phyloP scores from a whole-genome alignment of 2,797 vertebrate species.

The Mormyrus proboscirostris region DNA sequence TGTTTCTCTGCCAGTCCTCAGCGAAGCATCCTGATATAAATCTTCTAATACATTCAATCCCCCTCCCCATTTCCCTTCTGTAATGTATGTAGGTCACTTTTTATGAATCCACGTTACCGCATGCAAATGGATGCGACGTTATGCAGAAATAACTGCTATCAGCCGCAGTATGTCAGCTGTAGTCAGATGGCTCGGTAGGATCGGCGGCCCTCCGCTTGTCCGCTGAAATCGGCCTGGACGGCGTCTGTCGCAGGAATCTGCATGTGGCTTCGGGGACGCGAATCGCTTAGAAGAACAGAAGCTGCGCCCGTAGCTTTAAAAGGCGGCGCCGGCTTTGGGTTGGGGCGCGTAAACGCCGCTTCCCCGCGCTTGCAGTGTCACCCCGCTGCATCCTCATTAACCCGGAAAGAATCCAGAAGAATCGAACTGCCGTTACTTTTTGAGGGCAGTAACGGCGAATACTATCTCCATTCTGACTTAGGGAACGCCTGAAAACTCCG shows the following conservation, averaged over 20 bases:
- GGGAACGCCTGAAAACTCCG: background rate
- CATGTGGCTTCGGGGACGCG: background rate
- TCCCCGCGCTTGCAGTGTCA: background rate
- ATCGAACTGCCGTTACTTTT: conserved; percentile 2
- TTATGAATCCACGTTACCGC: background rate
- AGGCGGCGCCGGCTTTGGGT: background rate
- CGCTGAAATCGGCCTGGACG: background rate
- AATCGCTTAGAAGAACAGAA: background rate
- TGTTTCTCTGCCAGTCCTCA: background rate
- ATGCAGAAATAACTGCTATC: background rate
- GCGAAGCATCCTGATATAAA: background rate
- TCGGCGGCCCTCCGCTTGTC: background rate
- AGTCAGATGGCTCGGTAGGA: background rate
- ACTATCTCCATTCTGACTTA: background rate
- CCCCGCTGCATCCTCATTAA: background rate
- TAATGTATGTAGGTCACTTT: conserved; percentile 6
- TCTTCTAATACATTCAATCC: background rate
- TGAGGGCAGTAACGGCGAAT: background rate
- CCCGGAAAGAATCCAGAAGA: background rate
- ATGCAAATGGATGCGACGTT: background rate
- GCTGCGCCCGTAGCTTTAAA: background rate
- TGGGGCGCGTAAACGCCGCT: background rate
- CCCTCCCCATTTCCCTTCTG: background rate
- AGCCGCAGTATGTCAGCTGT: background rate
- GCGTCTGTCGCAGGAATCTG: background rate